Conservation (phyloP, 1,140 invertebrate species). For the Tetranychus urticae region DNA sequence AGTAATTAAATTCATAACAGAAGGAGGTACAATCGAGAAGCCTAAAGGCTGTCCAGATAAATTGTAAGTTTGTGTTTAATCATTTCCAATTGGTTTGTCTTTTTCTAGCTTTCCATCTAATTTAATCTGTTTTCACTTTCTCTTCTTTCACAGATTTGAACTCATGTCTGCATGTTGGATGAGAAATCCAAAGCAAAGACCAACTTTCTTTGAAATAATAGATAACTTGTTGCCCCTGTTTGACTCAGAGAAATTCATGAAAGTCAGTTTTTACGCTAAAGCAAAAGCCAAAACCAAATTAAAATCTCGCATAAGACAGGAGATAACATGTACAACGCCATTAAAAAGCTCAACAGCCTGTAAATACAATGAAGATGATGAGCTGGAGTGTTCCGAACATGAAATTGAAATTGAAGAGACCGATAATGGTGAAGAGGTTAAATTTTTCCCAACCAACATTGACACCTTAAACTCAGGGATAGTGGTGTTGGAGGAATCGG, state of each 20-base stretch:
- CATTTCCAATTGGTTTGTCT: constrained; percentile 1
- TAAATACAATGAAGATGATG: background rate
- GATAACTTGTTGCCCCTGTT: constrained; percentile 15
- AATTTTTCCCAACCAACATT: too few species aligned
- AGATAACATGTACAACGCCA: background rate
- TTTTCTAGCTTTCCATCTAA: constrained; percentile 3
- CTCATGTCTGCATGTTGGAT: constrained; percentile 77
- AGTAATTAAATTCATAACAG: constrained; percentile 56
- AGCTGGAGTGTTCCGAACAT: too few species aligned
- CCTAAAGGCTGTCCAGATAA: constrained; percentile 79
- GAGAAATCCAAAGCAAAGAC: constrained; percentile 42
- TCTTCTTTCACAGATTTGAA: constrained; percentile 30
- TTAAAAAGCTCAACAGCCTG: background rate
- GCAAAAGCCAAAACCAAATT: background rate
- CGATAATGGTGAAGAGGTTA: too few species aligned
- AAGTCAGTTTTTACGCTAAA: constrained; percentile 25
- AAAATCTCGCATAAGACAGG: background rate
- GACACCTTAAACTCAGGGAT: too few species aligned
- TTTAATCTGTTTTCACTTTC: constrained; percentile 1
- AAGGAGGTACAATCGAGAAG: constrained; percentile 67
- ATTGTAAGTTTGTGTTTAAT: constrained; percentile 25
- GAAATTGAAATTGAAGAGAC: too few species aligned
- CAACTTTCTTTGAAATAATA: constrained; percentile 58
- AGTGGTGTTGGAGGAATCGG: background rate
- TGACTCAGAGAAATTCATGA: constrained; percentile 11